Evolutionary conservation across 2,888 invertebrate genomes (phyloP), one percentile per base, ranked within the genome.

Genomic region (Aquatica leii): DNA sequence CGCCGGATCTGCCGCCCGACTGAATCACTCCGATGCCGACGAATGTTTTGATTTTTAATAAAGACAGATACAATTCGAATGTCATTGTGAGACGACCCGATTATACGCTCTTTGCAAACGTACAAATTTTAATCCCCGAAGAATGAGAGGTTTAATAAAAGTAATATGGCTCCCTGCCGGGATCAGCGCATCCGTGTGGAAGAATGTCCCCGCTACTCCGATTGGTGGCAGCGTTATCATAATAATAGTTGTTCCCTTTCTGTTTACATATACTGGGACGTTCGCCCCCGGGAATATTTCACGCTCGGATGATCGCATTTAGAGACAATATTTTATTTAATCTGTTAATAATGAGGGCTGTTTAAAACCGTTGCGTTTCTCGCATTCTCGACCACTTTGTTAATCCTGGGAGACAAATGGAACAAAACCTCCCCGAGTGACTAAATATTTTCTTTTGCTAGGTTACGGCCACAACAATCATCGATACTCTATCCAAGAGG

Each of bases 161-260:
- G 68, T 69, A 70, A 71, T 72, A 72, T 73, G 72, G 72, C 69
- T 67, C 69, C 70, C 69, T 62, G 66, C 56, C 55, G 59, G 74
- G 75, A 76, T 76, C 65, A 74, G 68, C 68, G 72, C 74, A 78
- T 74, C 77, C 76, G 74, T 71, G 77, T 74, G 77, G 78, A 78
- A 79, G 78, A 78, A 78, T 78, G 76, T 77, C 74, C 72, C 70
- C 59, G 66, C 67, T 63, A 68, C 68, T 70, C 72, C 75, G 76
- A 78, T 77, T 77, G 76, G 77, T 76, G 77, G 77, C 73, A 71
- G 71, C 73, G 77, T 77, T 78, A 79, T 78, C 76, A 78, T 77
- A 78, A 79, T 79, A 78, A 78, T 78, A 77, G 76, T 63, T 57
- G 68, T 71, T 64, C 67, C 52, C 63, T 66, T 69, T 72, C 60